Conservation (phyloP, 2,797 vertebrate species). For the Gobionotothen gibberifrons region DNA sequence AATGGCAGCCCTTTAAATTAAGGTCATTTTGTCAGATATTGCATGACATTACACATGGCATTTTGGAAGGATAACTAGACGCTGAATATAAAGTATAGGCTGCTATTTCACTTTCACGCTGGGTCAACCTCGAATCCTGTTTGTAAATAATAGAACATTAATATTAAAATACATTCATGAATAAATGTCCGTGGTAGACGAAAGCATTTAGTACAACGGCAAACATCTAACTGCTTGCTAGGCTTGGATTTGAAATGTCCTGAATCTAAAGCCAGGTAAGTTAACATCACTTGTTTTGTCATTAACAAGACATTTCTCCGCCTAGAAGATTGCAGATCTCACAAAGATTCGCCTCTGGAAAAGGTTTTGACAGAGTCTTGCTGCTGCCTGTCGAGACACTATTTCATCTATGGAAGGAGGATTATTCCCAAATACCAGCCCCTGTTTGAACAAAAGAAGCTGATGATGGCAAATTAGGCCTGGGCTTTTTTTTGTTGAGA, state of each 20-base stretch:
- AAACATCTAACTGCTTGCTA: slow-evolving; percentile 21
- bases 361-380: slow-evolving; percentile 85
- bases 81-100: slow-evolving; percentile 74
- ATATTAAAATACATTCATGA: slow-evolving; percentile 7
- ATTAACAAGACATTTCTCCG: slow-evolving; percentile 79
- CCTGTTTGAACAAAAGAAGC: slow-evolving; percentile 87
- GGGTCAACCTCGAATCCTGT: not conserved
- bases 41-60: slow-evolving; percentile 83
- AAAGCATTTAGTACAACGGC: slow-evolving; percentile 14
- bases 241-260: slow-evolving; percentile 60
- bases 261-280: slow-evolving; percentile 63
- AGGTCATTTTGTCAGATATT: slow-evolving; percentile 87
- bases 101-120: slow-evolving; percentile 36
- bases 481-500: slow-evolving; percentile 81
- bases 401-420: slow-evolving; percentile 86
- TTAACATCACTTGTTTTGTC: slow-evolving; percentile 79
- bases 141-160: slow-evolving; percentile 21
- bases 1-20: slow-evolving; percentile 85
- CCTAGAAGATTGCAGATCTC: slow-evolving; percentile 76
- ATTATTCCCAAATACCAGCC: slow-evolving; percentile 89
- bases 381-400: slow-evolving; percentile 86
- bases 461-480: slow-evolving; percentile 89
- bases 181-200: not conserved
- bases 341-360: slow-evolving; percentile 79
- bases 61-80: slow-evolving; percentile 76